Evolutionary conservation across 2,113 vertebrate genomes (phyloP), one percentile per base, ranked within the genome.

Genomic region (Lophochroa leadbeateri): DNA sequence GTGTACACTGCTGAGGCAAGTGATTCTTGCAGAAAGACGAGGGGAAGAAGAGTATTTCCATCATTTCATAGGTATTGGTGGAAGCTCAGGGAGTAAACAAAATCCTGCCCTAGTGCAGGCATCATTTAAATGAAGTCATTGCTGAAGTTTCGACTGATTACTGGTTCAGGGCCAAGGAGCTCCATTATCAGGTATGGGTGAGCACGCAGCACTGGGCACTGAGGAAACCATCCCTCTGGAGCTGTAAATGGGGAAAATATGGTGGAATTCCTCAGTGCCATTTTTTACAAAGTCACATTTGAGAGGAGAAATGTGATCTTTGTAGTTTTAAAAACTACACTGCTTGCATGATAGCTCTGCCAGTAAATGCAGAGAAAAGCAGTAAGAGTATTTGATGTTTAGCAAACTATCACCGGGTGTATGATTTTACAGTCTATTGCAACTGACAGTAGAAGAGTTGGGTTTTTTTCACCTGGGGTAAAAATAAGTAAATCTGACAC

Each of bases 401-500:
- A 41, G 75, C 77, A 86, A 75, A 49, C 72, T 83, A 31, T 41
- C 52, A 37, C 82, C 37, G 67, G 76, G 86, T 74, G n/a, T 84
- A 39, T 31, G 53, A 21, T 90, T 88, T 72, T 85, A 69, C 68
- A 78, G 53, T 27, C 63, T 64, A 33, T 39, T 80, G 69, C 37
- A 71, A 41, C 9, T 4, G 2, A 50, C 80, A 88, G 19, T n/a
- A 77, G 58, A 64, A 85, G 69, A 64, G 28, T 10, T 27, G 9
- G 0, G 1, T 4, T 75, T 69, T 75, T 75, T 96, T 35, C 33
- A 78, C 57, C 52, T 61, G 28, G 68, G 49, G 55, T 61, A 78
- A 84, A 91, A 91, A 65, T 44, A 83, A 90, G 58, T 20, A 83
- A 77, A 92, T 78, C 35, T 91, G 43, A 29, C 8, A 68, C 60